Evolutionary conservation across 2,888 invertebrate species (phyloP).

Genomic region (Pyrrhia umbra): DNA sequence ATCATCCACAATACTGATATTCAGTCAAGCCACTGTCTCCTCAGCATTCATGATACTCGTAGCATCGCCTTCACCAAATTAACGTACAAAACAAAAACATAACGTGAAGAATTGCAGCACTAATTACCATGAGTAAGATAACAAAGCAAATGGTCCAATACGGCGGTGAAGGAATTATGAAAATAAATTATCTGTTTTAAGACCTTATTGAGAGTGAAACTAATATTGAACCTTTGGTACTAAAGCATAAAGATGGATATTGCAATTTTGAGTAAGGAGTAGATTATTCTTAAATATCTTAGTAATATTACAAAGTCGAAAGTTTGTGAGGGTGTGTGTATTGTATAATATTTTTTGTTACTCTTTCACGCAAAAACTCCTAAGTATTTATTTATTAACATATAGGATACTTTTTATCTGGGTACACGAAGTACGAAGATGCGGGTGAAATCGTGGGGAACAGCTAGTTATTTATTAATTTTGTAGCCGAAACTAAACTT

Average conservation of each 20-base stretch:
- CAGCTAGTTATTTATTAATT: no score
- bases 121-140: constrained; percentile 7
- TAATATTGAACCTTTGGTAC: not conserved
- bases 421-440: no score
- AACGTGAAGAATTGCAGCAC: constrained; percentile 6
- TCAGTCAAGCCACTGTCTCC: not conserved
- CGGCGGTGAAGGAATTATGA: constrained; percentile 71
- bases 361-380: no score
- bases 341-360: no score
- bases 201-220: constrained; percentile 7
- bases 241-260: not conserved
- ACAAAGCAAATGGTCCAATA: constrained; percentile 26
- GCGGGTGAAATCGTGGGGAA: no score
- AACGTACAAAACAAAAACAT: not conserved
- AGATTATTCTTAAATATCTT: no score
- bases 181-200: constrained; percentile 70
- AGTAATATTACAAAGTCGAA: no score
- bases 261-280: no score
- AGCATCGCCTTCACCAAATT: not conserved
- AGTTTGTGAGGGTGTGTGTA: no score
- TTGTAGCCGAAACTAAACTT: no score
- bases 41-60: not conserved
- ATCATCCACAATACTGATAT: not conserved
- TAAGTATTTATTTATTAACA: no score
- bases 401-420: no score